Evolutionary conservation across 37 sponge, comb jelly and placozoan genomes (phyloP), one percentile per base, ranked within the genome.

Genomic region (Chondrosia reniformis): DNA sequence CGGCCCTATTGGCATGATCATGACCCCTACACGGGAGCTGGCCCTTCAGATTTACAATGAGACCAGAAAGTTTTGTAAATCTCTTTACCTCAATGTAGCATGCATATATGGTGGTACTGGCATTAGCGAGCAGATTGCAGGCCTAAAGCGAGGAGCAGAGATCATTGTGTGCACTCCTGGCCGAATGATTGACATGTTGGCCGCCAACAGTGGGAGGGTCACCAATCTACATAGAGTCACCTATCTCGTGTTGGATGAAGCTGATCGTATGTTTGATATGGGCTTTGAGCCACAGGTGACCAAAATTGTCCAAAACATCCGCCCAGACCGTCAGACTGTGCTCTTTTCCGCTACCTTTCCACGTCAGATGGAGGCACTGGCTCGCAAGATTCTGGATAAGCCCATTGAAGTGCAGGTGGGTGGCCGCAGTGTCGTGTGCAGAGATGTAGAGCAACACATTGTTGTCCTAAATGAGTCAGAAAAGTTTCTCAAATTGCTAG

Each of bases 321-420:
- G 94, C 15, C 99, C 99, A n/a, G 96, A 95, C 54, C 79, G 94
- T 19, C 99, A 98, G 67, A 95, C 89, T 0, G 99, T 98, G 43
- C 90, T 98, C 90, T 98, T 98, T 76, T 98, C 99, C 15, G 99
- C 99, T 21, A 98, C 99, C 13, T 98, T 98, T 55, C 99, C 99
- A 0, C 79, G 99, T 38, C 89, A 92, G 44, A 98, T 98, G 99
- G 99, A 99, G 61, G 94, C 96, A 30, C 92, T 99, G 6, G 99
- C 99, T 4, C 61, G 96, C 33, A 95, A 95, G 80, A 90, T 99
- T 12, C 92, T 99, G 42, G 67, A 49, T 57, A 88, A 88, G 64
- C 99, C 99, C 1, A 82, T 99, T 12, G 96, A 99, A 63, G 94
- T 98, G 12, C 92, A 93, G 39, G 92, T 95, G 24, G 99, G 99